Base-by-base conservation (phyloP, 2,888 invertebrate species). In the Athalia cordata region DNA sequence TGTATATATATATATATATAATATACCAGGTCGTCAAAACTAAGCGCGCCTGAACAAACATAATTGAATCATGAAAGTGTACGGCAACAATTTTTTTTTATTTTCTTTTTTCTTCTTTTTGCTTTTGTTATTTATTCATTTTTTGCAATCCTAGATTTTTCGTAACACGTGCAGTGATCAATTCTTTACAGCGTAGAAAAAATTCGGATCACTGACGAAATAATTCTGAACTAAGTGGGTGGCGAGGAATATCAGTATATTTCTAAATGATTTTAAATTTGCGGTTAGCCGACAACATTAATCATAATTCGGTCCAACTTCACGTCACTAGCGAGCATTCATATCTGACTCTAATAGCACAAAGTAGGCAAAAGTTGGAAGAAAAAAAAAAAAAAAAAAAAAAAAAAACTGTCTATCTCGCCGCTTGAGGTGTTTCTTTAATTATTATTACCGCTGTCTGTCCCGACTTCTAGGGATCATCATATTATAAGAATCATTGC, bases 301-400 rank as follows among this genome's bases (percentile, higher is more conserved):
- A 72, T 72, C 72, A 72, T 72, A 61, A 72, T 72, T 72, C 59
- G 68, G 68, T 68, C 55, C 68, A 68, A 29, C 68, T 68, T 68
- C 47, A 72, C 59, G 72, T 72, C 72, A 47, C 59, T 72, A 29
- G 29, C 29, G 2, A 29, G 47, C 72, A 72, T 72, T 72, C 72
- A 72, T 72, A 57, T 47, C 0, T n/a, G 29, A 29, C 29, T 29
- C 29, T 29, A 29, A 29, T 29, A 29, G 29, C 29, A 29, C 29
- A 29, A 29, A 29, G 29, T 29, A 29, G 29, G 29, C 29, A 29
- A 29, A 29, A 29, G 29, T 29, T 29, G 29, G 29, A 29, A 29
- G 29, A 29, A 29, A 29, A 29, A 29, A 29, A 29, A 29, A 29
- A 29, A 29, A n/a, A n/a, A n/a, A n/a, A n/a, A n/a, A n/a, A n/a